These are phyloP conservation scores for Epinotia ramella DNA, from an alignment of 2,888 invertebrate species.

Conservation along the genomic window DNA sequence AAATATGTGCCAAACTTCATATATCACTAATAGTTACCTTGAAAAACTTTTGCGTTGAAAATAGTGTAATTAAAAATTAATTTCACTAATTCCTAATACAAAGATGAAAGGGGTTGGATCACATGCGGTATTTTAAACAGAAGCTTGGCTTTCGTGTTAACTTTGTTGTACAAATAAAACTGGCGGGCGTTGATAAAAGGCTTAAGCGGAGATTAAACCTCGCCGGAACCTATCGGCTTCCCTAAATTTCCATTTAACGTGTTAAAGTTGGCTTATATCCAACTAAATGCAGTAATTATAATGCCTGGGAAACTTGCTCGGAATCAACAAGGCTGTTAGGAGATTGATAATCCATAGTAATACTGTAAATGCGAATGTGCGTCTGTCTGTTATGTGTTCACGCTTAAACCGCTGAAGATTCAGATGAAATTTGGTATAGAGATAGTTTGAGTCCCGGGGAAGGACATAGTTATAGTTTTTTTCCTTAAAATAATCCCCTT, in stretches of 20 bases:
- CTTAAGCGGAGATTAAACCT: conserved; percentile 35
- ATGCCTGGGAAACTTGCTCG: not conserved
- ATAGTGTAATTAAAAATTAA: conserved; percentile 2
- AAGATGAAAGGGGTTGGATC: conserved; percentile 4
- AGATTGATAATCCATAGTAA: not conserved
- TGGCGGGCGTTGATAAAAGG: conserved; percentile 35
- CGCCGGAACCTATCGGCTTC: conserved; percentile 24
- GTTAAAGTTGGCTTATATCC: conserved; percentile 10
- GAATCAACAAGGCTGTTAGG: not conserved
- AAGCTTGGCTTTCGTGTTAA: conserved; percentile 26
- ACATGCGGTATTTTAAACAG: conserved; percentile 13
- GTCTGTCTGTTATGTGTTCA: too few relatives aligned
- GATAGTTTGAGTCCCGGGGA: too few relatives aligned
- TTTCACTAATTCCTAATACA: conserved; percentile 24
- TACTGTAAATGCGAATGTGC: too few relatives aligned
- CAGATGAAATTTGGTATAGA: too few relatives aligned
- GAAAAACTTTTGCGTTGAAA: not conserved
- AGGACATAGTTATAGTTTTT: too few relatives aligned
- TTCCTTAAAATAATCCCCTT: too few relatives aligned
- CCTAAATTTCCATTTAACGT: conserved; percentile 16
- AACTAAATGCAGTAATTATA: not conserved
- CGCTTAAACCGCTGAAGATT: too few relatives aligned
- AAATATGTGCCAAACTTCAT: not conserved
- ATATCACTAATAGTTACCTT: not conserved
- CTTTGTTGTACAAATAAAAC: conserved; percentile 28